phyloP scores from a whole-genome alignment of 1,140 invertebrate species.

The Papilio dardanus region DNA sequence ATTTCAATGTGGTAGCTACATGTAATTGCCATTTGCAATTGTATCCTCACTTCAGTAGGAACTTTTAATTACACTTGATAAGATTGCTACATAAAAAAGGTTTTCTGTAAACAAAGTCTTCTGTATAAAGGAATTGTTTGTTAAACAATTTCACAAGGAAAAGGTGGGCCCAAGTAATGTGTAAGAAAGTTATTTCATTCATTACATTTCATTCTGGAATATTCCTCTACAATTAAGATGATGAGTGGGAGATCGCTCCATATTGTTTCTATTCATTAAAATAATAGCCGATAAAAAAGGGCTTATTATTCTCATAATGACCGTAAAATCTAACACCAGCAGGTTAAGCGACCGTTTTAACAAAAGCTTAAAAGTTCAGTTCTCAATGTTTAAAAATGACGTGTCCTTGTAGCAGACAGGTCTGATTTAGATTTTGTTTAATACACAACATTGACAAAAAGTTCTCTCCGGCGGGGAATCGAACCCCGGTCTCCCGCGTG shows the following conservation, averaged over 20 bases:
- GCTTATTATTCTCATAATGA: not conserved
- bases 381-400: not conserved
- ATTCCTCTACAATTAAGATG: not conserved
- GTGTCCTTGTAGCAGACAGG: too few species aligned
- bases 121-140: not conserved
- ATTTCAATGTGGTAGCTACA: not conserved
- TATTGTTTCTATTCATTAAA: not conserved
- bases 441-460: too few species aligned
- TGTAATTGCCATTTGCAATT: not conserved
- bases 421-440: not conserved
- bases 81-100: not conserved
- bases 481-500: slow-evolving; percentile 38
- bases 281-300: not conserved
- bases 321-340: not conserved
- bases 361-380: not conserved
- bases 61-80: not conserved
- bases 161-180: not conserved
- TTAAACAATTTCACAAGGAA: not conserved
- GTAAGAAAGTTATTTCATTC: not conserved
- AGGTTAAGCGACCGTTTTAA: not conserved
- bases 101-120: not conserved
- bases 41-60: not conserved
- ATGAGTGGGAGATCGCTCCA: not conserved
- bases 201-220: not conserved
- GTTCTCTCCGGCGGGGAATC: too few species aligned